Evolutionary conservation across 2,888 invertebrate genomes (phyloP).

Genomic region (Protodeltote pygarga): DNA sequence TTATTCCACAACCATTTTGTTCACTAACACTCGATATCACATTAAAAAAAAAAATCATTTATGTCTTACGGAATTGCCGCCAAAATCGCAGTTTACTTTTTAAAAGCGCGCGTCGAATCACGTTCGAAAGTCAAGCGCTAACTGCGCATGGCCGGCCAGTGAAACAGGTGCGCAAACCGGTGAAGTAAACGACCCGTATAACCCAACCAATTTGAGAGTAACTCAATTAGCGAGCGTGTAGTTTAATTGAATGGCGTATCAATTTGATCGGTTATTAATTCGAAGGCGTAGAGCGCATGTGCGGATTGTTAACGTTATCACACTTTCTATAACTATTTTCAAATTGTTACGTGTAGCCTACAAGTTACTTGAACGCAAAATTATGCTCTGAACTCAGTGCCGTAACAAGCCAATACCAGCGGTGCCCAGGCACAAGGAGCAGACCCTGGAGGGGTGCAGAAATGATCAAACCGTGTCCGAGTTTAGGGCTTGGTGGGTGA

Average conservation of each 20-base stretch:
- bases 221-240: slow-evolving; percentile 54
- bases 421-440: no score
- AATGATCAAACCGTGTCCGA: no score
- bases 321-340: slow-evolving; percentile 44
- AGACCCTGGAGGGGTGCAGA: no score
- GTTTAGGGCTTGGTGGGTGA: no score
- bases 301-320: slow-evolving; percentile 38
- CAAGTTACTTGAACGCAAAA: slow-evolving; percentile 19
- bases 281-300: slow-evolving; percentile 30
- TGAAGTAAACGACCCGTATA: slow-evolving; percentile 60
- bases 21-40: slow-evolving; percentile 39
- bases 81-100: slow-evolving; percentile 49
- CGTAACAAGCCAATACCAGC: no score
- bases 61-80: slow-evolving; percentile 53
- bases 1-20: slow-evolving; percentile 51
- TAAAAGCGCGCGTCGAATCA: slow-evolving; percentile 60
- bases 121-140: slow-evolving; percentile 82
- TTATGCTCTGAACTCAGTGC: no score
- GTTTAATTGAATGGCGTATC: slow-evolving; percentile 44
- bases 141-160: slow-evolving; percentile 73
- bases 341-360: slow-evolving; percentile 28
- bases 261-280: slow-evolving; percentile 36
- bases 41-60: slow-evolving; percentile 19
- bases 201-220: slow-evolving; percentile 60
- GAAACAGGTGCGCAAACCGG: slow-evolving; percentile 69